Evolutionary conservation across 2,888 invertebrate genomes (phyloP).

Genomic region (Rotaria socialis): DNA sequence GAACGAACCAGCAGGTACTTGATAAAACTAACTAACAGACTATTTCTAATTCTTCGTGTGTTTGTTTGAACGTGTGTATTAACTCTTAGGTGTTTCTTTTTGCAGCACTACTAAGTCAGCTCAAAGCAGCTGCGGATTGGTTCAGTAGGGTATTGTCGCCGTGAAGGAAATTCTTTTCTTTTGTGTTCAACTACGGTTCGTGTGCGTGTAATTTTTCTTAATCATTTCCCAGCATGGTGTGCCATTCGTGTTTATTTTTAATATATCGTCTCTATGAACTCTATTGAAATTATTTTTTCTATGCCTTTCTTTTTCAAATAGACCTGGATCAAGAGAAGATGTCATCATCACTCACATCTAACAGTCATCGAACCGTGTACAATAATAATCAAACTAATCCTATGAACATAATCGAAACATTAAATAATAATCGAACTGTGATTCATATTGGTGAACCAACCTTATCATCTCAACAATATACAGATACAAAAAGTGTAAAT

Average conservation of each 20-base stretch:
- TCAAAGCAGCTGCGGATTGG: constrained; percentile 20
- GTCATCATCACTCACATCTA: not conserved
- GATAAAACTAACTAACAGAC: not conserved
- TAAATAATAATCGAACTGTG: constrained; percentile 17
- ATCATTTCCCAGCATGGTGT: not conserved
- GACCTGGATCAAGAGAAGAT: not conserved
- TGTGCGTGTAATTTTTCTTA: not conserved
- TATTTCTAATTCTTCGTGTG: not conserved
- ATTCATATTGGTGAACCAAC: not conserved
- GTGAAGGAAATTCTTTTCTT: not conserved
- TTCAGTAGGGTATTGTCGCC: not conserved
- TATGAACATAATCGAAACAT: not conserved
- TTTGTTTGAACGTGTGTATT: not conserved
- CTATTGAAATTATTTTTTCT: not conserved
- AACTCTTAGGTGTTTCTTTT: not conserved
- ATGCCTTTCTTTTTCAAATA: not conserved
- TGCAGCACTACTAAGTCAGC: constrained; percentile 15
- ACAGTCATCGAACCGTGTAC: not conserved
- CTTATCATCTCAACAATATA: not conserved
- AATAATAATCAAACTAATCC: not conserved
- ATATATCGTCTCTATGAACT: not conserved
- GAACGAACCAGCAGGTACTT: not conserved
- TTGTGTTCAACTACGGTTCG: not conserved
- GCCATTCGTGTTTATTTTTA: not conserved
- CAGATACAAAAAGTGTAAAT: constrained; percentile 23